Conservation (phyloP, 2,113 vertebrate genomes). For the Corydoras sp. region DNA sequence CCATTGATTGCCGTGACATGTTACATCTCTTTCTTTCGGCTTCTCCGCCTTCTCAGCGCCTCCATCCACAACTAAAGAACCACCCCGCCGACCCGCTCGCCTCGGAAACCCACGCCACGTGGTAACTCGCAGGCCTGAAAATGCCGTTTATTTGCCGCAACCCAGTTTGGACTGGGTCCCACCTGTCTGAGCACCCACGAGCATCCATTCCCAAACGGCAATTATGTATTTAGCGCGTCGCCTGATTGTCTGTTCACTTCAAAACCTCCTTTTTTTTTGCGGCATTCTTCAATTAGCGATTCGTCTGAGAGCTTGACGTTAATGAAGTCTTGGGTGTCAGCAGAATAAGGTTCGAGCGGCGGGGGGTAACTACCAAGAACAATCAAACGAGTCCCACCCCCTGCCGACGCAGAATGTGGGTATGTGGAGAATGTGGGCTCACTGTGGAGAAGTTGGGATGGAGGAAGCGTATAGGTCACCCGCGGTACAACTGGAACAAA, state of each 20-base stretch:
- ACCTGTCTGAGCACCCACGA: too few species aligned
- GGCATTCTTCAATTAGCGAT: slow-evolving; percentile 70
- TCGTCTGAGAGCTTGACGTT: slow-evolving; percentile 69
- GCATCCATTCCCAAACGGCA: slow-evolving; percentile 62
- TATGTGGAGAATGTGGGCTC: too few species aligned
- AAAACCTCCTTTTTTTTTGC: slow-evolving; percentile 53
- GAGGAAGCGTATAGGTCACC: too few species aligned
- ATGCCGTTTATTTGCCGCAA: too few species aligned
- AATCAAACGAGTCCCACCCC: slow-evolving; percentile 10
- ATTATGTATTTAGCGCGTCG: slow-evolving; percentile 67
- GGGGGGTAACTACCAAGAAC: slow-evolving; percentile 44
- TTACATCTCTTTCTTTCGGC: slow-evolving; percentile 61
- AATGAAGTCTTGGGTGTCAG: slow-evolving; percentile 53
- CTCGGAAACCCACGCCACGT: too few species aligned
- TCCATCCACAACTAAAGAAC: too few species aligned
- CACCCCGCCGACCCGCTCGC: not conserved
- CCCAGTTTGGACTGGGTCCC: too few species aligned
- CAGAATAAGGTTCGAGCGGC: slow-evolving; percentile 45
- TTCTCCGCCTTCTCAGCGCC: not conserved
- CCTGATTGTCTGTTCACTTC: slow-evolving; percentile 65
- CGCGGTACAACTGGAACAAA: too few species aligned
- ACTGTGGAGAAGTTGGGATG: too few species aligned
- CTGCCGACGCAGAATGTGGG: too few species aligned
- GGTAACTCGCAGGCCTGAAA: too few species aligned
- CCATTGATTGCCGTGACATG: slow-evolving; percentile 70